These are phyloP conservation scores for Drosophila koepferae DNA, from an alignment of 2,888 invertebrate species.

Conservation along the genomic window DNA sequence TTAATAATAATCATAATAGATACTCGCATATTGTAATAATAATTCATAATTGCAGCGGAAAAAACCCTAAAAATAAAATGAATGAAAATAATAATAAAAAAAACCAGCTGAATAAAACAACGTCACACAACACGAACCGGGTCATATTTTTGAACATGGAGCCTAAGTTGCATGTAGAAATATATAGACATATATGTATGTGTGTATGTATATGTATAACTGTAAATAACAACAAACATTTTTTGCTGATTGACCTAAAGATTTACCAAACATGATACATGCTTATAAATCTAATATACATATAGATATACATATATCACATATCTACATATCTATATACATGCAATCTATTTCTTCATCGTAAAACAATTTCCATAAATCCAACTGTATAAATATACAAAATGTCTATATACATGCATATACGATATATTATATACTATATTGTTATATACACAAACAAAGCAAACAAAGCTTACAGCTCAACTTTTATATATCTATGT, in stretches of 20 bases:
- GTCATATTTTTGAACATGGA: slow-evolving; percentile 26
- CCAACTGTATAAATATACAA: slow-evolving; percentile 15
- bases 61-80: slow-evolving; percentile 28
- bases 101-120: slow-evolving; percentile 28
- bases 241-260: no score
- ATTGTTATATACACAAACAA: neutral
- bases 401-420: neutral
- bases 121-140: slow-evolving; percentile 36
- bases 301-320: neutral
- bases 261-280: no score
- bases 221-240: no score
- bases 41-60: slow-evolving; percentile 51
- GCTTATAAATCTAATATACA: neutral
- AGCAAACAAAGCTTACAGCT: neutral
- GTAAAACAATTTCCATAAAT: slow-evolving; percentile 3
- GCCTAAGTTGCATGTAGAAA: neutral
- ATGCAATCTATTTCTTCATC: no score
- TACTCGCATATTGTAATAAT: slow-evolving; percentile 38
- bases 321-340: no score
- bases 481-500: no score
- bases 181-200: neutral
- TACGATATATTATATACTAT: neutral
- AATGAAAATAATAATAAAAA: slow-evolving; percentile 17
- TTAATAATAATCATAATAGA: slow-evolving; percentile 41
- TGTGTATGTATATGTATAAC: neutral